Evolutionary conservation across 2,797 vertebrate genomes (phyloP), one percentile per base, ranked within the genome.

Genomic region (Mycteria americana): DNA sequence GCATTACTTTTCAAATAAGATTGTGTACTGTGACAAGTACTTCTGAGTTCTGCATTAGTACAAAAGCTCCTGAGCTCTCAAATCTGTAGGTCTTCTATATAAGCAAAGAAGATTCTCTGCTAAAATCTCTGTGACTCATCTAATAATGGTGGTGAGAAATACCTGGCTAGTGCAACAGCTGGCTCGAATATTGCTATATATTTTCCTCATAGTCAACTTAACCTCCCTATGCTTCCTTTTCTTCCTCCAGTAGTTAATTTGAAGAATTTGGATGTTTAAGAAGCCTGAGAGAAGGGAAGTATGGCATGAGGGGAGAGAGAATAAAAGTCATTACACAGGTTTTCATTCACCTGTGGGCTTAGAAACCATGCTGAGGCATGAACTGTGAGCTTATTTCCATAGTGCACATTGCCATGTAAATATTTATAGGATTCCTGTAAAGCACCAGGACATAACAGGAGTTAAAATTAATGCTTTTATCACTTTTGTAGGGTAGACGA

Each of bases 1-100:
- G 18, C 70, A 70, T 92, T 89, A 88, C 53, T 89, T 97, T 91
- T 89, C 85, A 79, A 82, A 86, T 46, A 57, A 27, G 37, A 51
- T 7, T 15, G 48, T 82, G 41, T 64, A 31, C 39, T 69, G 45
- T 88, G 74, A 67, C 57, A 82, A 88, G 54, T 3, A 4, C 53
- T 56, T 30, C 31, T 33, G 48, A 59, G 75, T 77, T 60, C 89
- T 57, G 45, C 48, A 14, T 59, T 67, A 77, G 39, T 39, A 60
- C n/a, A 50, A 53, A 41, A 74, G 92, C 67, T 95, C 45, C 68
- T 16, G 17, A 84, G 48, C 73, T 76, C 75, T 89, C 59, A 11
- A 31, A 33, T 39, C 21, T 30, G 63, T 33, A 7, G 11, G 19
- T 51, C 64, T 74, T 23, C 64, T 45, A 4, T 22, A 12, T 11